Base-by-base conservation (phyloP, 2,888 invertebrate species). In the Bruchidius siliquastri region DNA sequence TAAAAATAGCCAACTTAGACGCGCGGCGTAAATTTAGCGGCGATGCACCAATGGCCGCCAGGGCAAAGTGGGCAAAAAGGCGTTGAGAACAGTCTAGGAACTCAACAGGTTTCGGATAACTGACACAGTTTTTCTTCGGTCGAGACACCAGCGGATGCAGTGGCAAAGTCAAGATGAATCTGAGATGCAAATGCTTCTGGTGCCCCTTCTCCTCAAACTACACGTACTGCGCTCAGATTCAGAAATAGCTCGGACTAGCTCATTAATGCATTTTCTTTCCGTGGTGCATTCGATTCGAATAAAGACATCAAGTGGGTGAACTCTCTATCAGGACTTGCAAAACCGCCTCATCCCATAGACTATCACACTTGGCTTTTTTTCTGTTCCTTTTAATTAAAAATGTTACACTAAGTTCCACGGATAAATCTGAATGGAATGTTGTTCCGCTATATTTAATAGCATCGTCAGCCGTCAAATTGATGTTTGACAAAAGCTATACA, bases 41-140 rank as follows among this genome's bases (percentile, higher is more conserved):
- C 69, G 70, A 76, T 20, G 49, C 73, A 69, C 49, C 69, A 67
- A 49, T 49, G 49, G 49, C 49, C 18, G 49, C 18, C 49, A 13
- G 6, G 49, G 49, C 49, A 13, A 4, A 49, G 18, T 26, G 49
- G 49, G 49, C 49, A 49, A 49, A 49, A 49, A 49, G 49, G 49
- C 49, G 49, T 13, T 49, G 3, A 26, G 26, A 8, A 26, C 26
- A 2, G 26, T 26, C 26, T 2, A 49, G 49, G 49, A 72, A 76
- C 72, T 77, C 83, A 83, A 83, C 83, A 83, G 83, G 83, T 83
- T 80, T 81, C 82, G 79, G 76, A 80, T 77, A 79, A 80, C 80
- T 80, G 77, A 75, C 76, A 79, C 79, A 78, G 78, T 78, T 79
- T 76, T 22, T 69, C 69, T 49, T 49, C 49, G 49, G 13, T 49